Evolutionary conservation across 2,888 invertebrate species (phyloP).

Genomic region (Drosophila rubida): DNA sequence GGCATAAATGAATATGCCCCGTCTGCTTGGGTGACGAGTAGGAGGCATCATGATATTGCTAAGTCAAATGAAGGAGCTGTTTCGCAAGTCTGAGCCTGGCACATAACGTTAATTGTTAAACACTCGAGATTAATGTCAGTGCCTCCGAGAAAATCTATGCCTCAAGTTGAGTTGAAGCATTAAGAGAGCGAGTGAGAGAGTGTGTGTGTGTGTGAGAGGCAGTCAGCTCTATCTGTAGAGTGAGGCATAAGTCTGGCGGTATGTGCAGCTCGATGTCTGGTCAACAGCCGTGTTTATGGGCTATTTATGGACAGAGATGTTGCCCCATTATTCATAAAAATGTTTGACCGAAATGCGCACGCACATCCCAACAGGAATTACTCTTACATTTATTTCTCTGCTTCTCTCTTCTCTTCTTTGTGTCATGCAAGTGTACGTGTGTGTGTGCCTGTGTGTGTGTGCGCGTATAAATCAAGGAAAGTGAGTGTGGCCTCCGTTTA

Average conservation of each 20-base stretch:
- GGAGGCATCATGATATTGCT: constrained; percentile 30
- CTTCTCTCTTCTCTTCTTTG: not conserved
- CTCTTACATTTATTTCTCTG: constrained; percentile 29
- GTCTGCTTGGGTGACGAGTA: not conserved
- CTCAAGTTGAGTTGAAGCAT: constrained; percentile 1
- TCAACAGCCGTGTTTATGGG: constrained; percentile 53
- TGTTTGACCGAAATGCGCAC: constrained; percentile 50
- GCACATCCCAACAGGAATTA: constrained; percentile 47
- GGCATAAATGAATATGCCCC: not conserved
- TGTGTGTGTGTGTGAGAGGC: not conserved
- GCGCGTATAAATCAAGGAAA: constrained; percentile 58
- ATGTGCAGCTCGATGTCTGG: constrained; percentile 16
- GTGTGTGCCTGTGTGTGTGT: constrained; percentile 20
- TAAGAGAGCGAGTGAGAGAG: constrained; percentile 5
- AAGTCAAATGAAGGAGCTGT: constrained; percentile 32
- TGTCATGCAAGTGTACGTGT: not conserved
- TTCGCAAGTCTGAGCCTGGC: constrained; percentile 23
- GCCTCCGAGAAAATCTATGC: constrained; percentile 31
- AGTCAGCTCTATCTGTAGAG: not conserved
- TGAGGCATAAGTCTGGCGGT: not conserved
- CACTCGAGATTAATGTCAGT: constrained; percentile 70
- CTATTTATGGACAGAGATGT: constrained; percentile 69
- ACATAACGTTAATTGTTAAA: constrained; percentile 64
- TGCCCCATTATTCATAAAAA: constrained; percentile 71
- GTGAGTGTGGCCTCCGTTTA: constrained; percentile 42